Conservation (phyloP, 2,888 invertebrate genomes). For the Drosophila mulleri region DNA sequence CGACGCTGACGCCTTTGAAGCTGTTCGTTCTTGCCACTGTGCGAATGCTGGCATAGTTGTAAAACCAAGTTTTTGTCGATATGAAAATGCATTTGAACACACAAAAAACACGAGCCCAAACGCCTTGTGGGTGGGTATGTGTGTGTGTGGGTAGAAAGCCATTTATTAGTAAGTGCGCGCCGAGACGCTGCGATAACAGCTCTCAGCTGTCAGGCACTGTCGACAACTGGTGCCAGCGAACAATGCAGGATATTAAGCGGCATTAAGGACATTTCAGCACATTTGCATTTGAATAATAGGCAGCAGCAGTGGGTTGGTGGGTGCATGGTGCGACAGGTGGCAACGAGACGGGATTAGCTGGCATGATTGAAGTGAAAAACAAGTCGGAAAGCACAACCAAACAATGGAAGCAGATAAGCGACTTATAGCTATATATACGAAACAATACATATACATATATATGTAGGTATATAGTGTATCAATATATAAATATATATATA, state of each 20-base stretch:
- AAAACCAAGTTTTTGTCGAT: constrained; percentile 73
- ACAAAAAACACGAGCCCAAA: constrained; percentile 25
- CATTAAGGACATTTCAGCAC: constrained; percentile 78
- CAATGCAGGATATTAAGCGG: constrained; percentile 77
- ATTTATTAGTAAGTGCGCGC: constrained; percentile 44
- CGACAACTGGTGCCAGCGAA: constrained; percentile 49
- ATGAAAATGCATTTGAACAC: constrained; percentile 73
- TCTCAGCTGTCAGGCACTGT: constrained; percentile 46
- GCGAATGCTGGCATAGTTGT: constrained; percentile 48
- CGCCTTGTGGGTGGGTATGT: constrained; percentile 24
- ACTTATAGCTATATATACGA: not conserved
- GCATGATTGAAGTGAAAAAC: constrained; percentile 52
- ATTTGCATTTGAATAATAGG: constrained; percentile 64
- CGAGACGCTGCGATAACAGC: constrained; percentile 44
- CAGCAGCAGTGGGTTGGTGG: not conserved
- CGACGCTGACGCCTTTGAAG: constrained; percentile 48
- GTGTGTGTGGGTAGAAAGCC: constrained; percentile 24
- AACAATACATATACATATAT: not conserved
- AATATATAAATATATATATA: not conserved
- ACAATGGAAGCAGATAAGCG: constrained; percentile 24
- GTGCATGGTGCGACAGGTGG: constrained; percentile 69
- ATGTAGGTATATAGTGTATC: not conserved
- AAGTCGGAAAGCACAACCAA: constrained; percentile 24
- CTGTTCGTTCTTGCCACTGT: constrained; percentile 33
- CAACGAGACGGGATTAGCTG: constrained; percentile 44